Percentiles rank a stretch among this genome's conserved stretches.
Conservation (phyloP, 2,797 vertebrate genomes). For the Catamblyrhynchus diadema region DNA sequence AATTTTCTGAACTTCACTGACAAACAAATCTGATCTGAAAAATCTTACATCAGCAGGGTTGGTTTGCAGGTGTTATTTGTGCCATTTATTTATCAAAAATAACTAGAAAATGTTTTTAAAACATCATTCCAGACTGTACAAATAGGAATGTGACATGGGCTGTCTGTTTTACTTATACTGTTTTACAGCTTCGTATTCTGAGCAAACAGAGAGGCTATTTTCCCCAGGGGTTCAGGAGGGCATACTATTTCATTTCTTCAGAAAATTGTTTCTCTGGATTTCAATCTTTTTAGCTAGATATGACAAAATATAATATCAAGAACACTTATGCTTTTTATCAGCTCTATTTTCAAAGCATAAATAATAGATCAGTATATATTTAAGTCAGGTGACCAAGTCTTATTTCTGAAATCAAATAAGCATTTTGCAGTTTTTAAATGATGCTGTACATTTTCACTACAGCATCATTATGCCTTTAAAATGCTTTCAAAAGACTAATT, state of each 20-base stretch:
- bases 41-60: conserved; percentile 64
- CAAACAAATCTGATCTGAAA: conserved; percentile 68
- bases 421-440: conserved; percentile 65
- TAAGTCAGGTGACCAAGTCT: conserved; percentile 85
- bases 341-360: conserved; percentile 98
- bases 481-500: conserved; percentile 49
- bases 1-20: conserved; percentile 56
- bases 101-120: conserved; percentile 76
- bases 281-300: conserved; percentile 99
- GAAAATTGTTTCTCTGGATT: conserved; percentile 99
- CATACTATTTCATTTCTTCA: conserved; percentile 98
- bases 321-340: conserved; percentile 99
- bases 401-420: conserved; percentile 65
- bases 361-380: conserved; percentile 99
- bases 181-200: conserved; percentile 92
- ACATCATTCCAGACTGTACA: conserved; percentile 67
- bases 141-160: conserved; percentile 94
- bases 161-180: conserved; percentile 94
- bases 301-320: conserved; percentile 99
- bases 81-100: conserved; percentile 77
- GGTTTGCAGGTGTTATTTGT: conserved; percentile 72
- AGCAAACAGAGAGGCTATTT: conserved; percentile 89
- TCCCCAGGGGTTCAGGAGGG: conserved; percentile 96
- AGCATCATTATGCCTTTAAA: conserved; percentile 61
- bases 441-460: conserved; percentile 36